phyloP scores from a whole-genome alignment of 2,113 vertebrate genomes.

The Leucoraja erinaceus region DNA sequence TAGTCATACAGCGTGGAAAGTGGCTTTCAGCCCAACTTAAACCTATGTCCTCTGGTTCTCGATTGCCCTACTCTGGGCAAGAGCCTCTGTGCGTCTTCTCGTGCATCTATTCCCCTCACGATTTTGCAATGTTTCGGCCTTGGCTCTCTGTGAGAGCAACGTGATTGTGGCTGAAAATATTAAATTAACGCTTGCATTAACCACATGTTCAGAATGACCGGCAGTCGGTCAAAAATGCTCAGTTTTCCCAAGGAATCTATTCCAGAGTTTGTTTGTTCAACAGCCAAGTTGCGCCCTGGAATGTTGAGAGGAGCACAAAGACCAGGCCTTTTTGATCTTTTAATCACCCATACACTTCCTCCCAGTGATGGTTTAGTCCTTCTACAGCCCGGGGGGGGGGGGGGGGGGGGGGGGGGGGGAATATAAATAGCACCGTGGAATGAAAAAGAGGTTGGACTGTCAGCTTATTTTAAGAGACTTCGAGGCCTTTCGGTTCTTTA shows the following conservation, averaged over 20 bases:
- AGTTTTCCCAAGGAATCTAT: not conserved
- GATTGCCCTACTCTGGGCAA: too few species aligned
- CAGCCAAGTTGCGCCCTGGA: not conserved
- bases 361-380: not conserved
- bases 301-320: not conserved
- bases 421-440: not conserved
- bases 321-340: conserved; percentile 21
- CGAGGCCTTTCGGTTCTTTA: too few species aligned
- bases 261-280: conserved; percentile 1
- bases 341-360: not conserved
- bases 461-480: not conserved
- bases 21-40: too few species aligned
- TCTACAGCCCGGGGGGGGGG: not conserved
- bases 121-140: too few species aligned
- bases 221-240: not conserved
- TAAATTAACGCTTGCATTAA: not conserved
- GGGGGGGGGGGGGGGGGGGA: too few species aligned
- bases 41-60: too few species aligned
- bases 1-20: too few species aligned
- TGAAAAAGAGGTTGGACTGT: not conserved
- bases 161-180: not conserved
- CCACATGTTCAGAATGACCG: not conserved
- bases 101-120: too few species aligned
- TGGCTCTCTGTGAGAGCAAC: not conserved
- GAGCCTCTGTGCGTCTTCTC: too few species aligned